These are phyloP conservation scores for Calypte anna DNA, from an alignment of 2,113 vertebrate species.

Conservation along the genomic window DNA sequence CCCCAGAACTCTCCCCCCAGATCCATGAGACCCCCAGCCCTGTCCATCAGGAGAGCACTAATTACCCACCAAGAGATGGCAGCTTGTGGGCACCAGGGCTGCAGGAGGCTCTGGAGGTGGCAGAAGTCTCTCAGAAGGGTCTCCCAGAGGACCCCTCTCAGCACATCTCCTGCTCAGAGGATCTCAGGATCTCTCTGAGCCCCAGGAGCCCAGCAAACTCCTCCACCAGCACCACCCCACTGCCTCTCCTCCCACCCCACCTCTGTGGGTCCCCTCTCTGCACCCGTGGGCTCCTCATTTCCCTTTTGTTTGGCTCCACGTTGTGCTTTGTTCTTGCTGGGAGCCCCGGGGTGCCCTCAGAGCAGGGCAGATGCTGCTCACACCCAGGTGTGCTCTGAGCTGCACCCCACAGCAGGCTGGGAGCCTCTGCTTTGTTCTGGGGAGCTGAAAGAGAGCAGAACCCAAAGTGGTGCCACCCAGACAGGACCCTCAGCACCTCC, in stretches of 20 bases:
- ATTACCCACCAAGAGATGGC: not conserved
- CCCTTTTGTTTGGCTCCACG: not conserved
- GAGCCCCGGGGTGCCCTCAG: rapidly evolving
- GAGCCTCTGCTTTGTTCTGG: not conserved
- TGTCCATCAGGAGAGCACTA: not conserved
- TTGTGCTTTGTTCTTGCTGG: not conserved
- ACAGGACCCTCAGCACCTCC: not conserved
- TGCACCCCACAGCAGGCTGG: not conserved
- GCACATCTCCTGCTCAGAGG: too few species aligned
- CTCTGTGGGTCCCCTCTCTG: not conserved
- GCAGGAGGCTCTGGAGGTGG: not conserved
- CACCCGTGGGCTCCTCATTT: rapidly evolving
- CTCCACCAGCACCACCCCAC: too few species aligned
- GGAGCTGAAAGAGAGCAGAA: not conserved
- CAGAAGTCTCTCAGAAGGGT: too few species aligned
- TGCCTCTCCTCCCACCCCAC: not conserved
- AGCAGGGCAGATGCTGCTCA: not conserved
- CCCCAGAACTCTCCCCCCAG: too few species aligned
- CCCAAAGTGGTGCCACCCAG: not conserved
- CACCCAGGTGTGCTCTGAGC: not conserved
- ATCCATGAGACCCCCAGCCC: too few species aligned
- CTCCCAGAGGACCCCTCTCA: too few species aligned
- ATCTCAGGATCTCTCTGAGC: not conserved
- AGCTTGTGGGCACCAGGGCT: not conserved
- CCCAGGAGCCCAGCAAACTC: rapidly evolving